Evolutionary conservation across 64 coral and sea anemone species (phyloP).

Genomic region (Stichodactyla helianthus): DNA sequence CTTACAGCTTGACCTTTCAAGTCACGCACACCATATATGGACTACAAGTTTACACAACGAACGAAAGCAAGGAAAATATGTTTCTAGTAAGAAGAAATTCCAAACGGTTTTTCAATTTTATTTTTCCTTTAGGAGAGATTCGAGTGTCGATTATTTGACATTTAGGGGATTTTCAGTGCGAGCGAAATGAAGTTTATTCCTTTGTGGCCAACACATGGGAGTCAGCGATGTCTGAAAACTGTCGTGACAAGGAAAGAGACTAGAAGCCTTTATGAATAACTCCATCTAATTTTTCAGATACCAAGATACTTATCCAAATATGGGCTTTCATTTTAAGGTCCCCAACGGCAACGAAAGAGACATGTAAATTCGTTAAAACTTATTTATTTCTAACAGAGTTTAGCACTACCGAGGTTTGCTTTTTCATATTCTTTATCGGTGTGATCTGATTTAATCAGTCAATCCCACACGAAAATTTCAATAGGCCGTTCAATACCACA

Average conservation of each 20-base stretch:
- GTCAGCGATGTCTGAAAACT: neutral
- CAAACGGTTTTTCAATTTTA: conserved; percentile 4
- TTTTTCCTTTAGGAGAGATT: neutral
- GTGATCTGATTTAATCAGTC: neutral
- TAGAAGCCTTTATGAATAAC: neutral
- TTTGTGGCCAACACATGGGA: neutral
- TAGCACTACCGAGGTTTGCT: neutral
- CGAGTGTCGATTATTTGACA: neutral
- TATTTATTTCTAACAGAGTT: neutral
- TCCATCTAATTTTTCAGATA: neutral
- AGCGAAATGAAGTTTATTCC: neutral
- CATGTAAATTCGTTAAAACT: neutral
- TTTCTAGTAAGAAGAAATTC: conserved; percentile 14
- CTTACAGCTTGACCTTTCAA: neutral
- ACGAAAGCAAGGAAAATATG: conserved; percentile 14
- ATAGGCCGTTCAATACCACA: neutral
- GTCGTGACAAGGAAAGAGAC: neutral
- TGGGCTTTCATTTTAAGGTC: neutral
- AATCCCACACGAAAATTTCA: too few species aligned
- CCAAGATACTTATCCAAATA: neutral
- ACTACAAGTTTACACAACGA: neutral
- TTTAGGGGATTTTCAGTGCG: neutral
- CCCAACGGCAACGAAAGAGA: neutral
- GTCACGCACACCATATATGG: conserved; percentile 25
- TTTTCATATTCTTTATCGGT: neutral